Percentiles rank a stretch among this genome's conserved stretches.
These are phyloP conservation scores for Ornithoptera alexandrae DNA, from an alignment of 2,888 invertebrate species.

Conservation along the genomic window DNA sequence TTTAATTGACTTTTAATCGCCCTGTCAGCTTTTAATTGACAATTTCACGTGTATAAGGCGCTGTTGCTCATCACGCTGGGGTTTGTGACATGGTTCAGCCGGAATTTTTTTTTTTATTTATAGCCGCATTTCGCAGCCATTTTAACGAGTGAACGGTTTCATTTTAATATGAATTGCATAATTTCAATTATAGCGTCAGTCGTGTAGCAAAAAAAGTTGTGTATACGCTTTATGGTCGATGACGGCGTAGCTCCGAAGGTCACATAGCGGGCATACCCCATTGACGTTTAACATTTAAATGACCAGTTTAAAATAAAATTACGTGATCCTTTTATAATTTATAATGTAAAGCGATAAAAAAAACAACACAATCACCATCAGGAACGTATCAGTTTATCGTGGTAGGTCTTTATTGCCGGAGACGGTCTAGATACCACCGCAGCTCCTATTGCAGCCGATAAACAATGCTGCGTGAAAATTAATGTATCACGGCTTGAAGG, in stretches of 20 bases:
- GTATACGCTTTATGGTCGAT: conserved; percentile 1
- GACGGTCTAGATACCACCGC: too few species aligned
- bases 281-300: background rate
- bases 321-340: background rate
- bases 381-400: too few species aligned
- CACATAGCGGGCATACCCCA: conserved; percentile 8
- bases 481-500: too few species aligned
- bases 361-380: too few species aligned
- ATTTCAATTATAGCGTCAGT: conserved; percentile 17
- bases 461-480: too few species aligned
- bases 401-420: too few species aligned
- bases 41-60: conserved; percentile 42
- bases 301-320: background rate
- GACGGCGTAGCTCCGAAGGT: background rate
- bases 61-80: conserved; percentile 38
- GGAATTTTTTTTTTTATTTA: conserved; percentile 18
- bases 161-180: too few species aligned
- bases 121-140: conserved; percentile 11
- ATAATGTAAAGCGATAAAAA: conserved; percentile 8
- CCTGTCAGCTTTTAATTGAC: conserved; percentile 52
- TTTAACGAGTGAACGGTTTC: conserved; percentile 10
- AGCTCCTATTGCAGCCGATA: too few species aligned
- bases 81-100: conserved; percentile 1
- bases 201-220: conserved; percentile 9
- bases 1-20: conserved; percentile 48